Conservation (phyloP, 35 echinoderm and acorn worm species). For the Eucidaris tribuloides region DNA sequence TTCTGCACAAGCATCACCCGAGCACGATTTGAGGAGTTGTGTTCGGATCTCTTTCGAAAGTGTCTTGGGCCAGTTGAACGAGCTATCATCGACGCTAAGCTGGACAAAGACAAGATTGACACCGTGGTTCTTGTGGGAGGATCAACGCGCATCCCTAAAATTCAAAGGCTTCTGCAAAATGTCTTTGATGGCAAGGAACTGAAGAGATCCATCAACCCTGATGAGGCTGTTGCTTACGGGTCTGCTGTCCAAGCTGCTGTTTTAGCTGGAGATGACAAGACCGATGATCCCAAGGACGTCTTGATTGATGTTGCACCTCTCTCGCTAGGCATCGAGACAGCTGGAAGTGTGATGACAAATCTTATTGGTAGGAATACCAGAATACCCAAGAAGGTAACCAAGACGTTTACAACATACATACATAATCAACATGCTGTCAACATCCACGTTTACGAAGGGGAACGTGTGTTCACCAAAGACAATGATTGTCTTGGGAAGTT, state of each 20-base stretch:
- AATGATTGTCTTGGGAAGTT: conserved; percentile 94
- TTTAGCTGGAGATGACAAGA: conserved; percentile 25
- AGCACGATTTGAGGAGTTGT: conserved; percentile 83
- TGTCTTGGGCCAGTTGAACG: conserved; percentile 67
- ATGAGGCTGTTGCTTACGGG: conserved; percentile 95
- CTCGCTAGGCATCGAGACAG: conserved; percentile 86
- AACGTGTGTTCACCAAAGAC: conserved; percentile 71
- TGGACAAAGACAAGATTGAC: conserved; percentile 73
- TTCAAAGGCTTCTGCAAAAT: conserved; percentile 74
- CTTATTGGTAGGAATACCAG: conserved; percentile 81
- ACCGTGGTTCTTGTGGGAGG: conserved; percentile 84
- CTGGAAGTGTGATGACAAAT: conserved; percentile 76
- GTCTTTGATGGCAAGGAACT: conserved; percentile 84
- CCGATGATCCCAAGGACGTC: conserved; percentile 53
- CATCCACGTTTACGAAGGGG: conserved; percentile 92
- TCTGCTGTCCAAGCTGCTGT: conserved; percentile 58
- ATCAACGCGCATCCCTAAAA: conserved; percentile 92
- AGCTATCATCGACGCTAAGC: conserved; percentile 49
- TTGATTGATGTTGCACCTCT: conserved; percentile 77
- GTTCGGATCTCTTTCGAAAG: conserved; percentile 51
- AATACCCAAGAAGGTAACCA: conserved; percentile 52
- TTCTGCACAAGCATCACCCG: conserved; percentile 93
- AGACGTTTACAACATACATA: conserved; percentile 73
- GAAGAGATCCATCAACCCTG: conserved; percentile 91
- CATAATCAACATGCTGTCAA: conserved; percentile 80